A percentile compares a stretch with the other conserved stretches of the same genome.
phyloP scores from a whole-genome alignment of 2,888 invertebrate species.

The Caenorhabditis auriculariae region DNA sequence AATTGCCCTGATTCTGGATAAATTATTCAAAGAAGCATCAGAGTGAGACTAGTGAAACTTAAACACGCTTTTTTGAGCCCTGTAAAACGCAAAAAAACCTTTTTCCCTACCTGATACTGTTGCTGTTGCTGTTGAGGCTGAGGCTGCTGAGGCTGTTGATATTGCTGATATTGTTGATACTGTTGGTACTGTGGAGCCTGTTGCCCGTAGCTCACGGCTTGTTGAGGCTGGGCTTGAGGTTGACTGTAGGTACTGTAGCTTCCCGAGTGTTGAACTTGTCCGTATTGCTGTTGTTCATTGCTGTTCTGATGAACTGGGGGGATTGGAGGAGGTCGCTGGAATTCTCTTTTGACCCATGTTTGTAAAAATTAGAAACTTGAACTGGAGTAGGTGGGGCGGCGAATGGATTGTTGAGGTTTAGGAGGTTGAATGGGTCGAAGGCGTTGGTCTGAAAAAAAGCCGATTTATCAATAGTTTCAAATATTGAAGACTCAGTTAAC shows the following conservation, averaged over 20 bases:
- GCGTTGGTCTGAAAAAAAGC: too few species aligned
- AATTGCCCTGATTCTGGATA: too few species aligned
- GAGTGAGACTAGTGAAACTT: too few species aligned
- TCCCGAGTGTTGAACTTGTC: slow-evolving; percentile 29
- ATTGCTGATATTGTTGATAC: slow-evolving; percentile 15
- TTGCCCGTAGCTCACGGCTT: slow-evolving; percentile 10
- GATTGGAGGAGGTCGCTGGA: too few species aligned
- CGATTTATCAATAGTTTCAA: too few species aligned
- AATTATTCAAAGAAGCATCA: too few species aligned
- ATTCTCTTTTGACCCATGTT: too few species aligned
- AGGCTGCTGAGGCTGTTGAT: slow-evolving; percentile 18
- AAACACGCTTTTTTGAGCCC: too few species aligned
- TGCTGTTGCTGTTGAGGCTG: slow-evolving; percentile 11
- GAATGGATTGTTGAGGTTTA: slow-evolving; percentile 17
- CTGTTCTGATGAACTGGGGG: too few species aligned
- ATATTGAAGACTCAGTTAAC: too few species aligned
- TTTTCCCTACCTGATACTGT: slow-evolving; percentile 6
- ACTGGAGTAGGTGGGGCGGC: slow-evolving; percentile 22
- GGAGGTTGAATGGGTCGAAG: slow-evolving; percentile 43
- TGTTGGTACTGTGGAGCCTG: slow-evolving; percentile 19
- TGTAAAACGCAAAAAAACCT: too few species aligned
- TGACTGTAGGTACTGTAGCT: slow-evolving; percentile 18
- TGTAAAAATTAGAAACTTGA: too few species aligned
- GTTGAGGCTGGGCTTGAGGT: slow-evolving; percentile 9
- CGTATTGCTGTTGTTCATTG: slow-evolving; percentile 25